Percentiles rank a stretch among this genome's conserved stretches.
Conservation (phyloP, 2,888 invertebrate species). For the Macrophya alboannulata region DNA sequence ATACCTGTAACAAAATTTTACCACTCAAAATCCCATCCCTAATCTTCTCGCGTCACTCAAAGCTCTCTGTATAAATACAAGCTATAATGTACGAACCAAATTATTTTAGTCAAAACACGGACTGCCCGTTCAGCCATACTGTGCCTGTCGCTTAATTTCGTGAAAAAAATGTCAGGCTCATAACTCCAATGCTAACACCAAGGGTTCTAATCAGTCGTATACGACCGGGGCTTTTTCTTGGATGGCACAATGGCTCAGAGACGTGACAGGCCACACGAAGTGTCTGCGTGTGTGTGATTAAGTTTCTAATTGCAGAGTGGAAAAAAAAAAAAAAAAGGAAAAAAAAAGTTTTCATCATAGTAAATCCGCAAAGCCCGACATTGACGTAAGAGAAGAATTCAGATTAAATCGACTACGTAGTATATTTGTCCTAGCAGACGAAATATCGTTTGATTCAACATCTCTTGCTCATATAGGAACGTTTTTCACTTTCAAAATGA, state of each 20-base stretch:
- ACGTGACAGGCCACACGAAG: neutral
- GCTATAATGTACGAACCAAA: constrained; percentile 22
- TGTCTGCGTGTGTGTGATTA: neutral
- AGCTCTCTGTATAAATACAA: neutral
- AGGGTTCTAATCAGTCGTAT: constrained; percentile 3
- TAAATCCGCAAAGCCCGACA: neutral
- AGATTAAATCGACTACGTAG: neutral
- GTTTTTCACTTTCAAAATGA: neutral
- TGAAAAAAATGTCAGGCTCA: neutral
- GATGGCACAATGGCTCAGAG: neutral
- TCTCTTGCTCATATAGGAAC: neutral
- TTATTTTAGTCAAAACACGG: constrained; percentile 6
- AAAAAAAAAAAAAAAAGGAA: neutral
- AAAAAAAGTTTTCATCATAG: constrained; percentile 6
- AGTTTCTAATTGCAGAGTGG: neutral
- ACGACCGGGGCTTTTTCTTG: neutral
- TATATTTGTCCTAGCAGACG: neutral
- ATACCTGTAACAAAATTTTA: neutral
- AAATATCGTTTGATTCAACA: neutral
- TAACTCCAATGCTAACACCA: constrained; percentile 11
- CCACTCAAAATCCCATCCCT: neutral
- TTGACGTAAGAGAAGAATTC: neutral
- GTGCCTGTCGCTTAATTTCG: neutral
- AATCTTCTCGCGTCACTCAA: constrained; percentile 11
- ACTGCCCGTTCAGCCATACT: neutral